Conservation (phyloP, 2,888 invertebrate genomes). For the Drosophila paramelanica region DNA sequence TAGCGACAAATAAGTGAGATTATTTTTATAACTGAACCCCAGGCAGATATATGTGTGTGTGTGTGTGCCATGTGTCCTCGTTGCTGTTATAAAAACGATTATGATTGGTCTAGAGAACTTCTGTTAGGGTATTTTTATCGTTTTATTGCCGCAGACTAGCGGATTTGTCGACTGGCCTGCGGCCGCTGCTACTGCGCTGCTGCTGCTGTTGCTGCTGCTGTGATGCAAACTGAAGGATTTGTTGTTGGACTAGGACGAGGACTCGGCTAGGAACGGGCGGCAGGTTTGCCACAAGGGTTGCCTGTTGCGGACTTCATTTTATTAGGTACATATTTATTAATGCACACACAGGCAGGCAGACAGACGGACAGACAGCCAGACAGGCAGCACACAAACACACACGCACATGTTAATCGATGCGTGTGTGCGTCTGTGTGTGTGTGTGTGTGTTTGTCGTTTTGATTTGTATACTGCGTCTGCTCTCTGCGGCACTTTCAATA, state of each 20-base stretch:
- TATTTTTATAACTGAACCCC: slow-evolving; percentile 75
- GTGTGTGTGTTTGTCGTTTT: slow-evolving; percentile 45
- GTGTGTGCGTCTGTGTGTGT: slow-evolving; percentile 9
- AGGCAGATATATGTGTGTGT: slow-evolving; percentile 18
- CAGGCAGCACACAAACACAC: slow-evolving; percentile 30
- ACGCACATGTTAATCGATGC: slow-evolving; percentile 21
- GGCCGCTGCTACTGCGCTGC: slow-evolving; percentile 10
- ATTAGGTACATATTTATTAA: slow-evolving; percentile 66
- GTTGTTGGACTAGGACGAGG: slow-evolving; percentile 10
- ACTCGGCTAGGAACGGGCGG: slow-evolving; percentile 2
- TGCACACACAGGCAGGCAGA: slow-evolving; percentile 22
- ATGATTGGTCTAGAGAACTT: slow-evolving; percentile 77
- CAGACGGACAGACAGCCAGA: slow-evolving; percentile 45
- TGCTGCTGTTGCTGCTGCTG: slow-evolving; percentile 13
- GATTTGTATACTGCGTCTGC: slow-evolving; percentile 52
- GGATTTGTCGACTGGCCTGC: slow-evolving; percentile 47
- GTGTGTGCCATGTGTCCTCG: slow-evolving; percentile 54
- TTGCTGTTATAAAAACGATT: slow-evolving; percentile 74
- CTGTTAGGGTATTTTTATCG: slow-evolving; percentile 64
- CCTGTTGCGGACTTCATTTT: slow-evolving; percentile 63
- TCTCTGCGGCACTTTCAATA: slow-evolving; percentile 72
- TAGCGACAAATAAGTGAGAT: slow-evolving; percentile 78
- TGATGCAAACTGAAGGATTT: slow-evolving; percentile 53
- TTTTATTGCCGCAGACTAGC: slow-evolving; percentile 58
- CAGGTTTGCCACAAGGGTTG: slow-evolving; percentile 57